Percentiles rank a stretch among this genome's conserved stretches.
Conservation (phyloP, 2,113 vertebrate species). For the Aleadryas rufinucha region DNA sequence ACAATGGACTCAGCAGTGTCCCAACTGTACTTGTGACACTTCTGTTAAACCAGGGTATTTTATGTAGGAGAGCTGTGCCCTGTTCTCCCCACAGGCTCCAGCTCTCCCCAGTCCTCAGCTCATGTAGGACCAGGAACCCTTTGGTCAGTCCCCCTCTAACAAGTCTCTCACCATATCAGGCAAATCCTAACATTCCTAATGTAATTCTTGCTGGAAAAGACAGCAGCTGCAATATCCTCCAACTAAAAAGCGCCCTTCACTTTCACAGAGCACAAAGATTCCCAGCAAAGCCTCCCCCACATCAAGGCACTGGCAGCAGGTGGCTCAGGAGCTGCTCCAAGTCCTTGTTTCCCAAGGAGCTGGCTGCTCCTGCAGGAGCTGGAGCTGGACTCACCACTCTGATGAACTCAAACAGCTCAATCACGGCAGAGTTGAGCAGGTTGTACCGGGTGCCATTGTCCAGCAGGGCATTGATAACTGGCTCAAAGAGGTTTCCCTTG, state of each 20-base stretch:
- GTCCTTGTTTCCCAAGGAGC: background rate
- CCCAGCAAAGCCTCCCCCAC: background rate
- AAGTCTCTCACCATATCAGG: too few species aligned
- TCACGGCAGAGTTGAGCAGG: slow-evolving; percentile 95
- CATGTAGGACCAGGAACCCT: background rate
- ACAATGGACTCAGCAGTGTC: background rate
- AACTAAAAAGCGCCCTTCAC: background rate
- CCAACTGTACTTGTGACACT: fast-evolving
- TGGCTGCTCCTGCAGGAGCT: background rate
- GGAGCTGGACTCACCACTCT: slow-evolving; percentile 84
- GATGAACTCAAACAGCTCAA: slow-evolving; percentile 98
- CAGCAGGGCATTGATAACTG: slow-evolving; percentile 94
- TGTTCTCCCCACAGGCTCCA: background rate
- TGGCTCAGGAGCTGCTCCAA: background rate
- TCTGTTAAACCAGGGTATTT: background rate
- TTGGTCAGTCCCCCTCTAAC: background rate
- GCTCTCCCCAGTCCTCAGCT: background rate
- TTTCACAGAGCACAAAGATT: background rate
- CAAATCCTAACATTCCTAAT: background rate
- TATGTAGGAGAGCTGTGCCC: background rate
- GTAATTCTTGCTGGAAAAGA: background rate
- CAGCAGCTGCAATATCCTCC: fast-evolving
- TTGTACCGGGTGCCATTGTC: slow-evolving; percentile 98
- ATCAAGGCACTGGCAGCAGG: fast-evolving
- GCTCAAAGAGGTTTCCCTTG: slow-evolving; percentile 97